These are phyloP conservation scores for Geococcyx californianus DNA, from an alignment of 2,113 vertebrate species.

Conservation along the genomic window DNA sequence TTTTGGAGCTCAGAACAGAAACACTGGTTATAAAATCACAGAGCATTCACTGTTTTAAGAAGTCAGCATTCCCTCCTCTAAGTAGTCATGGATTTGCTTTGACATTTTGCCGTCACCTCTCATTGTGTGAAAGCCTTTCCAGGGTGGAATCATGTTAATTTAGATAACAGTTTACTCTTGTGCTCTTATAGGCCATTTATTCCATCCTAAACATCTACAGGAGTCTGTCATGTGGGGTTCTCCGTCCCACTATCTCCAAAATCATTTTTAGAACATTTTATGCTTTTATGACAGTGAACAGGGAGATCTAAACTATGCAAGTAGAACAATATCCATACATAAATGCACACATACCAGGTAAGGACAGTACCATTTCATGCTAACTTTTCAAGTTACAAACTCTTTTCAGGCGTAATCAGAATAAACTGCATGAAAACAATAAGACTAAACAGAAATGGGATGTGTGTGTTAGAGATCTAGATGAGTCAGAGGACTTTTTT, in stretches of 20 bases:
- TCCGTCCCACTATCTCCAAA: not conserved
- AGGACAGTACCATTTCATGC: not conserved
- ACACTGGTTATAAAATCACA: not conserved
- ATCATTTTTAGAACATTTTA: not conserved
- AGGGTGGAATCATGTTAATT: not conserved
- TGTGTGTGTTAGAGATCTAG: not conserved
- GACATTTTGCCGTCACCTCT: not conserved
- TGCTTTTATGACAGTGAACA: not conserved
- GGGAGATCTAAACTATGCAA: not conserved
- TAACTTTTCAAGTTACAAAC: not conserved
- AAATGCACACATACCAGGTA: not conserved
- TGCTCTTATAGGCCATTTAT: not conserved
- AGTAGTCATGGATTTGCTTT: not conserved
- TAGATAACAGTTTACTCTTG: not conserved
- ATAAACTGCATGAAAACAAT: not conserved
- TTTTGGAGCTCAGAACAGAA: not conserved
- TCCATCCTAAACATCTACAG: rapidly evolving
- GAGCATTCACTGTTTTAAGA: not conserved
- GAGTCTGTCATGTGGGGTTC: not conserved
- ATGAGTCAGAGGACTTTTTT: not conserved
- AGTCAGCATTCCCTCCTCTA: not conserved
- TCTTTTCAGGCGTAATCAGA: not conserved
- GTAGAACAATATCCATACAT: not conserved
- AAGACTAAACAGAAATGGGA: not conserved
- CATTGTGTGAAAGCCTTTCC: not conserved